Evolutionary conservation across 2,888 invertebrate species (phyloP).

Genomic region (Branchellion lobata): DNA sequence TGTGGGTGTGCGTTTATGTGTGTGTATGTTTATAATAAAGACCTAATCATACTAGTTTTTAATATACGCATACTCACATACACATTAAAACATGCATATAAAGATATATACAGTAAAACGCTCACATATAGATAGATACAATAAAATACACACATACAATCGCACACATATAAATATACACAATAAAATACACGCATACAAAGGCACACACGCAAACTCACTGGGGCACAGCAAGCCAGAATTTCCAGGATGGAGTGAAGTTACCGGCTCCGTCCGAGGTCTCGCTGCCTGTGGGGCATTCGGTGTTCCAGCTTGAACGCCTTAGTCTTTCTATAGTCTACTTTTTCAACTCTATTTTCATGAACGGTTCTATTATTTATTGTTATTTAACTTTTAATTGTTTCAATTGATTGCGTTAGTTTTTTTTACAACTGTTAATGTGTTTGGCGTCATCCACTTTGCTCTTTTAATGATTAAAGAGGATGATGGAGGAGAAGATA

Average conservation of each 20-base stretch:
- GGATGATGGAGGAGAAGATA: neutral
- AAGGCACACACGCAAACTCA: conserved; percentile 50
- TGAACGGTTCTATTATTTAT: neutral
- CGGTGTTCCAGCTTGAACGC: neutral
- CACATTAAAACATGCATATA: too few relatives aligned
- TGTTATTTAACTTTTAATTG: neutral
- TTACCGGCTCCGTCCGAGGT: conserved; percentile 60
- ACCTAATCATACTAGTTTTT: too few relatives aligned
- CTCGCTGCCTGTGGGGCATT: conserved; percentile 55
- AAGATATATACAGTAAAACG: too few relatives aligned
- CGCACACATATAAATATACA: too few relatives aligned
- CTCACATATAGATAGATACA: neutral
- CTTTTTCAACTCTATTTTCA: neutral
- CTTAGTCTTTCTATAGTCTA: too few relatives aligned
- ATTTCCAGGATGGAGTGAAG: conserved; percentile 65
- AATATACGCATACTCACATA: too few relatives aligned
- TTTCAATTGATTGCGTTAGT: neutral
- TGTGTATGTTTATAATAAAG: too few relatives aligned
- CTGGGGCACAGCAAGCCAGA: conserved; percentile 64
- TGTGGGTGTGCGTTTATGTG: too few relatives aligned
- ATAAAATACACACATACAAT: too few relatives aligned
- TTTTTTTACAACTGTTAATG: neutral
- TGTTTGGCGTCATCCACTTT: neutral
- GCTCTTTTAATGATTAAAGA: neutral
- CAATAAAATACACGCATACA: neutral